A percentile compares a stretch with the other conserved stretches of the same genome.
Evolutionary conservation across 2,888 invertebrate species (phyloP).

Genomic region (Bembecia ichneumoniformis): DNA sequence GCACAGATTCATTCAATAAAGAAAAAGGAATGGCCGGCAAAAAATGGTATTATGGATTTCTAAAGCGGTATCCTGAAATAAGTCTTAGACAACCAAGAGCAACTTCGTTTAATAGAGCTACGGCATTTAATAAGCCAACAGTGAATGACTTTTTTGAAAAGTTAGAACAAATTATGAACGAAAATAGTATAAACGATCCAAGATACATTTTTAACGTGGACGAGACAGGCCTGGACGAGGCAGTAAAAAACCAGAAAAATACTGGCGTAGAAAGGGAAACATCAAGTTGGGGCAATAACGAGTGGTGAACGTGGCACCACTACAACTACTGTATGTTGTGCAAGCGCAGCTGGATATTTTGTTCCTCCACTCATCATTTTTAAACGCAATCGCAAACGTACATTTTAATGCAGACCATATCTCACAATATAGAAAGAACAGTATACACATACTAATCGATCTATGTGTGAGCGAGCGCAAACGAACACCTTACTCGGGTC

Average conservation of each 20-base stretch:
- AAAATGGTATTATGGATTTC: no score
- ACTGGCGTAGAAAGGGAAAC: constrained; percentile 16
- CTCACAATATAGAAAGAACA: no score
- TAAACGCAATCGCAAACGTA: no score
- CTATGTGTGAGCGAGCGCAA: no score
- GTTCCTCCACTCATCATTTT: constrained; percentile 25
- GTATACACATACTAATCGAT: no score
- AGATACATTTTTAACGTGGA: background rate
- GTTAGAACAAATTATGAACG: background rate
- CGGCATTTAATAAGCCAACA: background rate
- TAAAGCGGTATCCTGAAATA: no score
- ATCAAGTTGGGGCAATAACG: constrained; percentile 12
- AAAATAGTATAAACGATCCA: background rate
- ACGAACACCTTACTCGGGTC: no score
- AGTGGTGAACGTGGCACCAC: constrained; percentile 11
- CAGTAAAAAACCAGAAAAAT: background rate
- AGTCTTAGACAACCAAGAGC: background rate
- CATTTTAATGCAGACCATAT: no score
- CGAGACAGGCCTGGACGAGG: background rate
- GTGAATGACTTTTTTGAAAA: background rate
- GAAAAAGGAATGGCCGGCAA: no score
- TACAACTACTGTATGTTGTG: constrained; percentile 16
- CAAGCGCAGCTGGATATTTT: constrained; percentile 14
- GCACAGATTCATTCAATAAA: no score
- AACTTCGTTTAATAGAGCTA: background rate